Evolutionary conservation across 2,113 vertebrate genomes (phyloP), one percentile per base, ranked within the genome.

Genomic region (Oncorhynchus masou): DNA sequence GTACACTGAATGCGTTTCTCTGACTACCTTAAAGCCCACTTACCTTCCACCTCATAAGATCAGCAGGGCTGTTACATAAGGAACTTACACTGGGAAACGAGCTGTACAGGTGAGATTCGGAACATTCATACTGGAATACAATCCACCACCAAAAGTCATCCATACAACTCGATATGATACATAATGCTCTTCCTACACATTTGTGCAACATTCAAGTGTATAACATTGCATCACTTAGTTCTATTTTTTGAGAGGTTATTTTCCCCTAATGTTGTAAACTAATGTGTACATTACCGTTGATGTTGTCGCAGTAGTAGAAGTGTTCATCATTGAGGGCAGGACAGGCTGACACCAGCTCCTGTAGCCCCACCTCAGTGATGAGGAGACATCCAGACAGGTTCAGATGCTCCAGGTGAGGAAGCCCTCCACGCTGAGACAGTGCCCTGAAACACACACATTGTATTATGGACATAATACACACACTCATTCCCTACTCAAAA

Each of bases 301-400:
- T 99, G 94, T 99, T 99, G 95, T 99, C 97, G 94, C 97, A 99
- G 96, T 99, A 99, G 95, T 98, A 99, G 91, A 99, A 99, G 92
- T 98, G 95, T 90, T 99, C 97, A 62, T 97, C 96, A 5, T 98
- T 98, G 57, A 99, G 95, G 71, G 96, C 93, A 65, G 98, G 98
- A 75, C 97, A 99, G 5, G 92, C 95, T 1, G 96, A 94, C 76
- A 99, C 97, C 82, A 99, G 90, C 77, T 99, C 95, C 88, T 96
- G 95, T 83, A 99, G 94, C 74, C 98, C 98, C 67, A 94, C 94
- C 79, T 95, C 97, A 45, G 97, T 98, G 68, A 99, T 92, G 84
- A 95, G 94, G 70, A 97, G 95, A 88, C 97, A 99, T 7, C 98
- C 98, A 0, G 98, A 99, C 87, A 99, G 91, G 85, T 99, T 99